Base-by-base conservation (phyloP, 2,113 vertebrate genomes). In the Otocyon megalotis region DNA sequence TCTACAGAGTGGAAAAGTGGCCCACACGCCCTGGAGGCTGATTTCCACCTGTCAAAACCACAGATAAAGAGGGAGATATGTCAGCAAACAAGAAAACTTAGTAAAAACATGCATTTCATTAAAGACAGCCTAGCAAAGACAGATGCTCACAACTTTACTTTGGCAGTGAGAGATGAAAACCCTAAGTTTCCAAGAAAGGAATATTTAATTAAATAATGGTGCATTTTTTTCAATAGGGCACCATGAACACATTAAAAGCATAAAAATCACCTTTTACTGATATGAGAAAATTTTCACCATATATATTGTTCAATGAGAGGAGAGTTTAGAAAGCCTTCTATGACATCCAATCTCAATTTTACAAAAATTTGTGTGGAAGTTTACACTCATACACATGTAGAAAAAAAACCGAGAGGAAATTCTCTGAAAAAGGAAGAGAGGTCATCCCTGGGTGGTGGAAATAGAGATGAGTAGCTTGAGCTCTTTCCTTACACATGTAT, bases 251-350 rank as follows among this genome's bases (percentile, higher is more conserved):
- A 8, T 24, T 62, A 13, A 82, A 83, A 35, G n/a, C 54, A 63
- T n/a, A 56, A 92, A 84, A 85, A 67, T 48, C 22, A 53, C 3
- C 11, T 24, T 80, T 77, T 67, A 43, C n/a, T 3, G 24, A 24
- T 4, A 8, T 0, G 32, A 94, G 63, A 63, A 60, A 15, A 58
- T 63, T n/a, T 85, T 24, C n/a, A 62, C 22, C 24, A 11, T 13
- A 15, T 11, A 11, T 0, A 16, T 0, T 3, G 5, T 16, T 88
- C 48, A 54, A 0, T 11, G 19, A 0, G 3, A 0, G 13, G 8
- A 14, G 32, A 19, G 63, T 1, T 62, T 19, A 88, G 63, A 48
- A 95, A 97, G 37, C 7, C 54, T 35, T 8, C 16, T 1, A 20
- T 4, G 5, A 69, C 50, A 32, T 5, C 54, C 9, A 7, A 30